Evolutionary conservation across 2,888 invertebrate species (phyloP).

Genomic region (Rhopalosiphum nymphaeae): DNA sequence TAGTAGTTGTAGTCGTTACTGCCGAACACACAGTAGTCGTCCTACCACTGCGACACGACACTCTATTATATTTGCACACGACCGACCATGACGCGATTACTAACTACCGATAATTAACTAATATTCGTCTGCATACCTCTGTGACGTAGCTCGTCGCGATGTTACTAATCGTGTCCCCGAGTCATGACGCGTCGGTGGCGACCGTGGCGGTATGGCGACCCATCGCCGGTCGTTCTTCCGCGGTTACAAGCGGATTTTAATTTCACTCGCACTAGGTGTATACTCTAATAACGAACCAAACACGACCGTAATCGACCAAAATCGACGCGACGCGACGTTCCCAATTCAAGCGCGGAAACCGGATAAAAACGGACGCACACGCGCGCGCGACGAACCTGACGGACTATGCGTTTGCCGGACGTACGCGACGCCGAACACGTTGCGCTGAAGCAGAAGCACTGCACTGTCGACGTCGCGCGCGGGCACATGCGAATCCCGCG

Average conservation of each 20-base stretch:
- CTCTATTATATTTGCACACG: background rate
- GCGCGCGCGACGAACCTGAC: background rate
- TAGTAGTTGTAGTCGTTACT: background rate
- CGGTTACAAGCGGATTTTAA: background rate
- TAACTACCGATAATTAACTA: background rate
- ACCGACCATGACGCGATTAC: background rate
- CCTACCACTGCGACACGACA: background rate
- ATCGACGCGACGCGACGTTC: background rate
- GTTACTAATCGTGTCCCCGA: background rate
- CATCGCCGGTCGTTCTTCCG: background rate
- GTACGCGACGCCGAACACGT: slow-evolving; percentile 11
- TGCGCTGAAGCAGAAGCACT: slow-evolving; percentile 12
- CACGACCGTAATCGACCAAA: background rate
- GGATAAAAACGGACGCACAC: background rate
- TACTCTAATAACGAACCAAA: background rate
- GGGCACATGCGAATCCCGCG: slow-evolving; percentile 23
- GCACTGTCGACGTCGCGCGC: slow-evolving; percentile 11
- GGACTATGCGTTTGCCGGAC: background rate
- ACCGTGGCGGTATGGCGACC: background rate
- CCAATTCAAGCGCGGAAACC: background rate
- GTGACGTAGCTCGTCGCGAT: background rate
- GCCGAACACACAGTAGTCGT: background rate
- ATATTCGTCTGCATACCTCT: background rate
- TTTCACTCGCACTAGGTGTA: background rate
- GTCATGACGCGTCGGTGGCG: background rate